Percentiles rank a stretch among this genome's conserved stretches.
Evolutionary conservation across 2,797 vertebrate species (phyloP).

Genomic region (Brotogeris chrysoptera): DNA sequence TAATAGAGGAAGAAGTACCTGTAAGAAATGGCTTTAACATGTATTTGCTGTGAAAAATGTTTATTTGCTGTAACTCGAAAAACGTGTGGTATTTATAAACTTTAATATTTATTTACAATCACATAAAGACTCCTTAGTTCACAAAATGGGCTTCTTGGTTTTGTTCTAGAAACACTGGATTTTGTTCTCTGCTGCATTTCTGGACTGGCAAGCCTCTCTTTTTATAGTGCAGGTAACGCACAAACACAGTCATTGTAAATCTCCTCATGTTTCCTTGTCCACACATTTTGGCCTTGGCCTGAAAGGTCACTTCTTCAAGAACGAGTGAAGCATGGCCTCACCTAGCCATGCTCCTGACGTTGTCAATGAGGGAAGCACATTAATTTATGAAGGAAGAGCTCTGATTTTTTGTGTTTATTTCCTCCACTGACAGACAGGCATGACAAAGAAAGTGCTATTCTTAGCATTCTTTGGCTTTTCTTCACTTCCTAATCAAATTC

Average conservation of each 20-base stretch:
- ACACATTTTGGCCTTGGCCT: accelerated
- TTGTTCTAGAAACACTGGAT: neutral
- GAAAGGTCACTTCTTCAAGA: neutral
- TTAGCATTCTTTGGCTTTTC: slow-evolving; percentile 9
- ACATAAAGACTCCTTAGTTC: neutral
- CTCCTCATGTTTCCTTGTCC: neutral
- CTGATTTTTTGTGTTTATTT: neutral
- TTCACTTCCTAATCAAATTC: neutral
- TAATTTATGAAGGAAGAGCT: neutral
- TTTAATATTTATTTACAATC: slow-evolving; percentile 27
- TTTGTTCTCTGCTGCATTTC: neutral
- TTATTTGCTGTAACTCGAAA: slow-evolving; percentile 6
- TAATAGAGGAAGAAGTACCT: neutral
- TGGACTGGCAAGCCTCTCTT: neutral
- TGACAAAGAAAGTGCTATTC: neutral
- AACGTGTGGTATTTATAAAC: neutral
- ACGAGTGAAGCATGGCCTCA: neutral
- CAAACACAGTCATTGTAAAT: neutral
- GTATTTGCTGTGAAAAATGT: neutral
- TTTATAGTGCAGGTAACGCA: neutral
- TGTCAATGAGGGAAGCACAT: neutral
- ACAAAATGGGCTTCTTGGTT: neutral
- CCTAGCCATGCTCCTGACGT: accelerated
- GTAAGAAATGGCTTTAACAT: neutral
- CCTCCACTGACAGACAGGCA: neutral